Evolutionary conservation across 2,113 vertebrate genomes (phyloP).

Genomic region (Malurus alboscapulatus): DNA sequence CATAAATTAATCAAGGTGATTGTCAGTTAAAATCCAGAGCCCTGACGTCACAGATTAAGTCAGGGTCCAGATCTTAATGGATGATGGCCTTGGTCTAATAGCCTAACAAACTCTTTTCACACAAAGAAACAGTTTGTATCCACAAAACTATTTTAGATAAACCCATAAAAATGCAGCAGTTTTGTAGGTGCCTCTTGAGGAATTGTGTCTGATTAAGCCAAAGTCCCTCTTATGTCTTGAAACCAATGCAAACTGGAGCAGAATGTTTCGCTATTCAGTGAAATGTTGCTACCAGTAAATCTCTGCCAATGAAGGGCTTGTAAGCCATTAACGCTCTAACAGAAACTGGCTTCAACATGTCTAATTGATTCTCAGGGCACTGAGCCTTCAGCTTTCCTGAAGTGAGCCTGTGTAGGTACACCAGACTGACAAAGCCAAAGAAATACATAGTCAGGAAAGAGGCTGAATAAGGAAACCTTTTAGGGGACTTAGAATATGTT

Average conservation of each 20-base stretch:
- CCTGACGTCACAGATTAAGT: background rate
- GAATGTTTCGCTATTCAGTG: background rate
- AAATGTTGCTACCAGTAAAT: background rate
- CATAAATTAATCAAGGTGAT: background rate
- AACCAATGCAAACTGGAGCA: background rate
- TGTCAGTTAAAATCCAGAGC: background rate
- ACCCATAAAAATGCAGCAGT: background rate
- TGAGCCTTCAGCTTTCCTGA: background rate
- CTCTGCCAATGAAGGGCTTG: background rate
- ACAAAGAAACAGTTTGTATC: background rate
- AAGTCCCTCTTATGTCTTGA: background rate
- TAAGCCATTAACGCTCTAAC: background rate
- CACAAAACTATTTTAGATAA: background rate
- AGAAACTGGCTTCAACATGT: background rate
- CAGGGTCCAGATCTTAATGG: background rate
- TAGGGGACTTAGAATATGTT: background rate
- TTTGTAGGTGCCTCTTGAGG: background rate
- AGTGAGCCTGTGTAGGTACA: background rate
- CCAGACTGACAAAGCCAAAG: background rate
- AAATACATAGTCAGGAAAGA: background rate
- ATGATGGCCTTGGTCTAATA: background rate
- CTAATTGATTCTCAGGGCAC: background rate
- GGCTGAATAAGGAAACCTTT: background rate
- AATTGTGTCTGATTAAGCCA: background rate
- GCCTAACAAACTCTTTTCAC: background rate